Conservation (phyloP, 2,113 vertebrate genomes). For the Vidua macroura region DNA sequence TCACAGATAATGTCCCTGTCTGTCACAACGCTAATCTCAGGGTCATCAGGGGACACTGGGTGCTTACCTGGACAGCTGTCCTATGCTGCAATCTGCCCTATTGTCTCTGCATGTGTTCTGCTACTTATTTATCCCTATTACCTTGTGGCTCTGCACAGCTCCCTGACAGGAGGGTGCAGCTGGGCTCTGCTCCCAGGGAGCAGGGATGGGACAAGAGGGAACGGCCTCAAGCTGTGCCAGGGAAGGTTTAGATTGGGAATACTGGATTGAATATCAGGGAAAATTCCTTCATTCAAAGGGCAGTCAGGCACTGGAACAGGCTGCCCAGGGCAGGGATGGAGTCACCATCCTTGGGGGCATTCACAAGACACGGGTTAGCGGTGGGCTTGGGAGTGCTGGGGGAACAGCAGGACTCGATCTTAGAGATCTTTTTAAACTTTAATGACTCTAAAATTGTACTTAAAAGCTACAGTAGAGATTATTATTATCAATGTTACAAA, state of each 20-base stretch:
- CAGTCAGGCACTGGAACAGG: background rate
- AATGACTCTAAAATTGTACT: background rate
- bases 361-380: background rate
- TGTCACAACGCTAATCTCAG: background rate
- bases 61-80: background rate
- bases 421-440: background rate
- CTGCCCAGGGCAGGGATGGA: background rate
- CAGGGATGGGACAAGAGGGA: background rate
- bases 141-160: background rate
- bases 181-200: background rate
- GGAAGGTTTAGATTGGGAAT: background rate
- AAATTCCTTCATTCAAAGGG: background rate
- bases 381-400: background rate
- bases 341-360: background rate
- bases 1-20: background rate
- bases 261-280: background rate
- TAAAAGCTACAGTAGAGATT: background rate
- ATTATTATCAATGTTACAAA: background rate
- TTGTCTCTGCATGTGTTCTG: background rate
- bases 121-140: background rate
- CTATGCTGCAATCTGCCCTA: background rate
- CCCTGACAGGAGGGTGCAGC: background rate
- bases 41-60: background rate
- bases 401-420: background rate
- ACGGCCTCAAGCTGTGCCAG: accelerated